A percentile compares a stretch with the other conserved stretches of the same genome.
phyloP scores from a whole-genome alignment of 2,888 invertebrate genomes.

The Venustoraphidia nigricollis region DNA sequence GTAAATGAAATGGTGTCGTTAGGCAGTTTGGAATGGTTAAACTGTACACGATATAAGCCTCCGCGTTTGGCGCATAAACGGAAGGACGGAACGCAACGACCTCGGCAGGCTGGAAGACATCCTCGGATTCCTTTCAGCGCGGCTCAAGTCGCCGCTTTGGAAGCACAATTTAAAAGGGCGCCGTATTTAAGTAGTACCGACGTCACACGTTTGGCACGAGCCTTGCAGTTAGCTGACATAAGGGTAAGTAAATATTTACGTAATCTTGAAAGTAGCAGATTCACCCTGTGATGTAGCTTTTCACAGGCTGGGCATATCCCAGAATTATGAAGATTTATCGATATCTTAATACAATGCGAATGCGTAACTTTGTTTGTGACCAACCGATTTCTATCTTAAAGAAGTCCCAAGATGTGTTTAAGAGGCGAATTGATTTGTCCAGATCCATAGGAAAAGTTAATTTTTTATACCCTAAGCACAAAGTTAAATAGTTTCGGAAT shows the following conservation, averaged over 20 bases:
- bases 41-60: conserved; percentile 56
- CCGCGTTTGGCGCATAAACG: conserved; percentile 52
- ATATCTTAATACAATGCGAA: too few relatives aligned
- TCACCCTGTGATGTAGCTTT: too few relatives aligned
- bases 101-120: conserved; percentile 42
- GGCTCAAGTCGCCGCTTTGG: conserved; percentile 48
- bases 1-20: neutral
- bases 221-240: conserved; percentile 48
- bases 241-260: conserved; percentile 41
- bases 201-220: conserved; percentile 42
- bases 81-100: conserved; percentile 25
- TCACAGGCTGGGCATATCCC: too few relatives aligned
- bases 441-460: too few relatives aligned
- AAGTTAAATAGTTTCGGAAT: too few relatives aligned
- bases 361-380: too few relatives aligned
- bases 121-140: conserved; percentile 61
- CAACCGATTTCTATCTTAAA: too few relatives aligned
- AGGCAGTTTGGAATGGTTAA: conserved; percentile 35
- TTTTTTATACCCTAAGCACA: too few relatives aligned
- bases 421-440: too few relatives aligned
- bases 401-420: too few relatives aligned
- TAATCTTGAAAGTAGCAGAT: too few relatives aligned
- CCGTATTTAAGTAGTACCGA: conserved; percentile 58
- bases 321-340: too few relatives aligned
- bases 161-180: conserved; percentile 47